phyloP scores from a whole-genome alignment of 1,140 invertebrate species.

The Nylanderia fulva region DNA sequence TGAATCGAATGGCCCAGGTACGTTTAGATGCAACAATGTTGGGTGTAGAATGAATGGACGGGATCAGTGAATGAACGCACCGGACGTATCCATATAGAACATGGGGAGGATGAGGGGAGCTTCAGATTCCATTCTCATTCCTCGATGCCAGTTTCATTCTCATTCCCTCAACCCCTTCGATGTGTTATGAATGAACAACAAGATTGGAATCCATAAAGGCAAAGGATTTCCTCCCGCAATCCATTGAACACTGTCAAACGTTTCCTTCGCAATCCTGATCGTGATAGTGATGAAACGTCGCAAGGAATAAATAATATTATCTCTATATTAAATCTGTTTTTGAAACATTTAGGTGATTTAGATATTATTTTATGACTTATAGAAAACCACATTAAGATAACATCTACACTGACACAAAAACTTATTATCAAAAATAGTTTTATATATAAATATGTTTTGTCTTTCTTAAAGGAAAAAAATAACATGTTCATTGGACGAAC shows the following conservation, averaged over 20 bases:
- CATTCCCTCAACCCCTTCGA: constrained; percentile 62
- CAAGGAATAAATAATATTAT: constrained; percentile 14
- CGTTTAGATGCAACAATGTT: constrained; percentile 20
- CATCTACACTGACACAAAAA: background rate
- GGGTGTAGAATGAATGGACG: constrained; percentile 65
- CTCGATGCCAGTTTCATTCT: constrained; percentile 60
- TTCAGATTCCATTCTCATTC: constrained; percentile 72
- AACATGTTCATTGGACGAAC: constrained; percentile 1
- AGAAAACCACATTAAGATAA: constrained; percentile 10
- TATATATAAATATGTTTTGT: background rate
- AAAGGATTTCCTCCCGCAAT: constrained; percentile 36
- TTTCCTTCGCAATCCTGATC: background rate
- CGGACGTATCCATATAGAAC: constrained; percentile 39
- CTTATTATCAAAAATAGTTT: background rate
- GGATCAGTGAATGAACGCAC: constrained; percentile 71
- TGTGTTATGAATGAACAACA: constrained; percentile 46
- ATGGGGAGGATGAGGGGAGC: no score
- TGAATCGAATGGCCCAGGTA: constrained; percentile 22
- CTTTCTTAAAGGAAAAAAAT: background rate
- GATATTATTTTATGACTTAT: background rate
- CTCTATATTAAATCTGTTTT: background rate
- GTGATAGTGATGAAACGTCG: background rate
- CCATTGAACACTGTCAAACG: constrained; percentile 18
- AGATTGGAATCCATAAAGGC: constrained; percentile 64
- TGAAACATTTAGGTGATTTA: background rate